Evolutionary conservation across 2,888 invertebrate genomes (phyloP).

Genomic region (Sarcophaga variegata): DNA sequence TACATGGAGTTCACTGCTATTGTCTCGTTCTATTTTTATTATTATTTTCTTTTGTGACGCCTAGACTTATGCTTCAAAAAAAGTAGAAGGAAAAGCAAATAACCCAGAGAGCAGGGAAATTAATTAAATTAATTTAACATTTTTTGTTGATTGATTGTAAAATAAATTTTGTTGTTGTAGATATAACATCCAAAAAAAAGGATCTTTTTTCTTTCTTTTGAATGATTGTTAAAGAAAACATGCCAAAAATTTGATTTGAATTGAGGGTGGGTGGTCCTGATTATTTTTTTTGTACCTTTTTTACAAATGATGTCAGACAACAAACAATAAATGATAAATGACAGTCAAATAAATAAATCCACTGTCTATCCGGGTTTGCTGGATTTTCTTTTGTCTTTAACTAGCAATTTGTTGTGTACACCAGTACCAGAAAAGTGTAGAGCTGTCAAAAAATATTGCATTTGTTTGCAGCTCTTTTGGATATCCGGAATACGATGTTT

Average conservation of each 20-base stretch:
- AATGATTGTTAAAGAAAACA: too few relatives aligned
- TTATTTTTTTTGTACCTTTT: too few relatives aligned
- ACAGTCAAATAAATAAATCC: slow-evolving; percentile 56
- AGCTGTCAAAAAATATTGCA: background rate
- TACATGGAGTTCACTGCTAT: background rate
- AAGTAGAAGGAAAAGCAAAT: slow-evolving; percentile 12
- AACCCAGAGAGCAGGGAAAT: background rate
- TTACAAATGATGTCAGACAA: background rate
- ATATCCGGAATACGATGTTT: background rate
- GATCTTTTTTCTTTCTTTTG: too few relatives aligned
- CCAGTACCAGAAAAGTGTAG: background rate
- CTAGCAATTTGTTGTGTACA: background rate
- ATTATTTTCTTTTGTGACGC: background rate
- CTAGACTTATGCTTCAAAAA: background rate
- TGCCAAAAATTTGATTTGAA: too few relatives aligned
- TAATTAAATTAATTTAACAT: slow-evolving; percentile 54
- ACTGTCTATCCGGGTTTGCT: background rate
- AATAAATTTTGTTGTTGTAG: slow-evolving; percentile 20
- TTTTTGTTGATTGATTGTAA: slow-evolving; percentile 60
- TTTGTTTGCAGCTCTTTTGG: background rate
- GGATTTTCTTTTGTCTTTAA: background rate
- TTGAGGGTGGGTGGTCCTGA: too few relatives aligned
- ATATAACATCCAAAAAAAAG: background rate
- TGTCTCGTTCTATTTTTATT: too few relatives aligned
- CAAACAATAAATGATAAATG: slow-evolving; percentile 53